Evolutionary conservation across 2,113 vertebrate genomes (phyloP).

Genomic region (Columba livia): DNA sequence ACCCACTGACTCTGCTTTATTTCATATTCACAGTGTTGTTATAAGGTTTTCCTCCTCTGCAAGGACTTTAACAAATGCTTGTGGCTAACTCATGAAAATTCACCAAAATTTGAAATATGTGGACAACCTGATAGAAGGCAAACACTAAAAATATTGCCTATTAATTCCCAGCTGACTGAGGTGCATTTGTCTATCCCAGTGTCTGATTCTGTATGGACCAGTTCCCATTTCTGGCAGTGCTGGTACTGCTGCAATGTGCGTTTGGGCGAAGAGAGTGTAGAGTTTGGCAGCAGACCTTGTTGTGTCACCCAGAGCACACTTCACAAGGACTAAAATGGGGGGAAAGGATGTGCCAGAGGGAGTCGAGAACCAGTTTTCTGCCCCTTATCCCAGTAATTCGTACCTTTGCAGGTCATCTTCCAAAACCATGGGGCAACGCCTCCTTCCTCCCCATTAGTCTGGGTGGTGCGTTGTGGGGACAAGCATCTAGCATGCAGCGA

Average conservation of each 20-base stretch:
- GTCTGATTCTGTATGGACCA: background rate
- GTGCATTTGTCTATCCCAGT: background rate
- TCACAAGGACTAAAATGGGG: background rate
- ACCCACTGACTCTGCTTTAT: background rate
- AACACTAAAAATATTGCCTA: background rate
- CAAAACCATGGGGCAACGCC: background rate
- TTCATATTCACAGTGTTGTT: background rate
- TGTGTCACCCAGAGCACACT: rapidly evolving
- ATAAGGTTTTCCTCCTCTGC: background rate
- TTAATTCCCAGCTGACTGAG: background rate
- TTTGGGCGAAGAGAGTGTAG: background rate
- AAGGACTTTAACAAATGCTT: background rate
- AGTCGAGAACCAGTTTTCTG: background rate
- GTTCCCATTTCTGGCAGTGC: background rate
- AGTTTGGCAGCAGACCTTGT: background rate
- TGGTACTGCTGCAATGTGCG: background rate
- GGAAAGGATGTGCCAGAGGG: background rate
- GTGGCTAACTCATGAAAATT: background rate
- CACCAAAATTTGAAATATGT: background rate
- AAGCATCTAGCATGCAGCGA: background rate
- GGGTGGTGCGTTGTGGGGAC: background rate
- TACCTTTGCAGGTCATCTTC: background rate
- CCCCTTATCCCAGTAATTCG: background rate
- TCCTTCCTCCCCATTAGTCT: background rate
- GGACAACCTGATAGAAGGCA: background rate